Evolutionary conservation across 2,113 vertebrate genomes (phyloP).

Genomic region (human (Homo sapiens)): DNA sequence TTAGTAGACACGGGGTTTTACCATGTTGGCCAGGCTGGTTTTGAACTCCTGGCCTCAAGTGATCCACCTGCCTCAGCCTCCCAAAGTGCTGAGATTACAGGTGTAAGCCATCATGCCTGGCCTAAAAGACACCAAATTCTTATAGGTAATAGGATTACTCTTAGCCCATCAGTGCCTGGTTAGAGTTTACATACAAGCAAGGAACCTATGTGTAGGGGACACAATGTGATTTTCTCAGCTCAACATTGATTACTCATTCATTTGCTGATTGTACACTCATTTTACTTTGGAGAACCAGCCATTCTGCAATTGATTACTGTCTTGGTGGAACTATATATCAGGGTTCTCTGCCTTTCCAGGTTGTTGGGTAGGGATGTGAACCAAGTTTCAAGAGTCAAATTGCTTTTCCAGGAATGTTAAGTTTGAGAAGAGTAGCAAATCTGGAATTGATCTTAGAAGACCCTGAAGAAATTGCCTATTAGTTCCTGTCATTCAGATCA

Average conservation of each 20-base stretch:
- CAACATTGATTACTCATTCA: background rate
- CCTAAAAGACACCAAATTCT: background rate
- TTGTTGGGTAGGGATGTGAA: background rate
- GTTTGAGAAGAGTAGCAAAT: background rate
- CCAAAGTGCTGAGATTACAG: too few species aligned
- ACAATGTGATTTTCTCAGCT: background rate
- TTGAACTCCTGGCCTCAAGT: too few species aligned
- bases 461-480: background rate
- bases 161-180: background rate
- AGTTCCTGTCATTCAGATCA: background rate
- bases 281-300: background rate
- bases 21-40: too few species aligned
- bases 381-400: background rate
- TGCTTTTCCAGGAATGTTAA: background rate
- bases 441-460: background rate
- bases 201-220: background rate
- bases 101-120: too few species aligned
- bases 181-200: background rate
- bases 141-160: background rate
- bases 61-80: too few species aligned
- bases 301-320: background rate
- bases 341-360: background rate
- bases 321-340: background rate
- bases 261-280: background rate
- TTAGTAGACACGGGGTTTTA: too few species aligned